Percentiles rank a stretch among this genome's conserved stretches.
Conservation (phyloP, 1,140 invertebrate species). For the Argopecten irradians region DNA sequence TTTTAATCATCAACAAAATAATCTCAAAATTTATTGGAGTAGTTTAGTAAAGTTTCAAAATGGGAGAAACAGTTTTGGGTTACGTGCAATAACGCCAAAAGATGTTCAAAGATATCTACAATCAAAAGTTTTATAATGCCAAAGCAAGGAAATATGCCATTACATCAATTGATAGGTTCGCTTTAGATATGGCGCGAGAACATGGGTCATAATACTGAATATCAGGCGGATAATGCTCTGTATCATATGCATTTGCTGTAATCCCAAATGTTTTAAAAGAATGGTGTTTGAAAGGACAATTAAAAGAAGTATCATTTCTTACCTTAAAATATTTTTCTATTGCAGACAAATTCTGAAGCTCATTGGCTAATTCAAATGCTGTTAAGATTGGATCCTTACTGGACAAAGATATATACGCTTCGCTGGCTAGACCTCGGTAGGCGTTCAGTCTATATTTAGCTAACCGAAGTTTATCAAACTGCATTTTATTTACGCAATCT, state of each 20-base stretch:
- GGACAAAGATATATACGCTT: constrained; percentile 82
- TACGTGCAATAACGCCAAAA: no score
- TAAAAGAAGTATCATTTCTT: not conserved
- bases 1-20: no score
- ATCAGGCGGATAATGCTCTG: not conserved
- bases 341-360: constrained; percentile 76
- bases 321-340: constrained; percentile 80
- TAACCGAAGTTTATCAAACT: constrained; percentile 73
- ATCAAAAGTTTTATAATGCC: not conserved
- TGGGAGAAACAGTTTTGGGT: no score
- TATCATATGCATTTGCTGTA: not conserved
- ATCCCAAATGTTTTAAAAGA: not conserved
- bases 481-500: constrained; percentile 78
- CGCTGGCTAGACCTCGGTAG: constrained; percentile 74
- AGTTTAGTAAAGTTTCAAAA: no score
- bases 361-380: constrained; percentile 81
- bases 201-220: not conserved
- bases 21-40: no score
- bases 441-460: constrained; percentile 75
- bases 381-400: constrained; percentile 83
- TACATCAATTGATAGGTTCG: not conserved
- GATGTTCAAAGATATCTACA: no score
- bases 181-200: not conserved
- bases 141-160: not conserved
- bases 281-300: not conserved